Conservation (phyloP, 2,113 vertebrate genomes). For the Falco punctatus region DNA sequence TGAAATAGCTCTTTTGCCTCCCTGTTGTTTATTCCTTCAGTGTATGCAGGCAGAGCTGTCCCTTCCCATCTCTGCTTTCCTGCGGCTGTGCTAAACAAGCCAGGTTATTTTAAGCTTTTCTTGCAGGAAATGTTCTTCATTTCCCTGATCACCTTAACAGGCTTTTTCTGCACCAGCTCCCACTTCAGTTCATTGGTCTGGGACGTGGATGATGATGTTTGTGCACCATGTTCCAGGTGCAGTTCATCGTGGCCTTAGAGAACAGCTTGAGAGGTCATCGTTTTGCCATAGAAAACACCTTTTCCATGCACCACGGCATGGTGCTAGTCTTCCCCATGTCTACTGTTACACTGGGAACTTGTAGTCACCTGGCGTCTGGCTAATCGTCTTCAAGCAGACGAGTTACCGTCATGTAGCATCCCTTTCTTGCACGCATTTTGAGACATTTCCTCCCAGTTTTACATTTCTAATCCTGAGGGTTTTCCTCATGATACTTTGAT, state of each 20-base stretch:
- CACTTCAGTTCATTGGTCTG: not conserved
- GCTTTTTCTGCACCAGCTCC: not conserved
- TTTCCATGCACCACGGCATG: not conserved
- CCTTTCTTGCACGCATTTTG: not conserved
- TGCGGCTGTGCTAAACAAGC: not conserved
- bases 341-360: not conserved
- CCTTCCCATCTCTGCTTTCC: not conserved
- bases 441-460: not conserved
- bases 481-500: not conserved
- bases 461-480: not conserved
- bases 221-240: not conserved
- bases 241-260: not conserved
- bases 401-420: not conserved
- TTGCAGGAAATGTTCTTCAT: not conserved
- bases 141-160: not conserved
- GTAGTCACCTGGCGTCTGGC: not conserved
- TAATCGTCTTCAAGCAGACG: not conserved
- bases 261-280: not conserved
- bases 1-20: not conserved
- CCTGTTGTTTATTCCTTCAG: not conserved
- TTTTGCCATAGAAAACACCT: not conserved
- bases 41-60: not conserved
- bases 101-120: not conserved
- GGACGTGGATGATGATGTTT: not conserved
- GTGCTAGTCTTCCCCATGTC: not conserved